These are phyloP conservation scores for Drosophila ercepeae DNA, from an alignment of 1,140 invertebrate species.

Conservation along the genomic window DNA sequence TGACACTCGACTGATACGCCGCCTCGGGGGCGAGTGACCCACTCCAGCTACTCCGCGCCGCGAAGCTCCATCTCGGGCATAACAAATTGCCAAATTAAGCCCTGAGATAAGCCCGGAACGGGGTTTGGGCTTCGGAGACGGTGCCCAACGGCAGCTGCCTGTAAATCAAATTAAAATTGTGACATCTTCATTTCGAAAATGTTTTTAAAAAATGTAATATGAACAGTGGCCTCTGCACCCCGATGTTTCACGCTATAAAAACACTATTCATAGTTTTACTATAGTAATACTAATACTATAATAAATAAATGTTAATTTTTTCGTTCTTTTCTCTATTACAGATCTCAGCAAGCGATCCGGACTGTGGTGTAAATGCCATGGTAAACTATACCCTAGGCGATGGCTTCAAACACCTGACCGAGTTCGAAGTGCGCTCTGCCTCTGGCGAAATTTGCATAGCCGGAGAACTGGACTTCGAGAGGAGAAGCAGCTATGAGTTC, in stretches of 20 bases:
- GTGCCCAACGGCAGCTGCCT: constrained; percentile 7
- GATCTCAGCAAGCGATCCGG: constrained; percentile 96
- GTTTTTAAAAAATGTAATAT: constrained; percentile 1
- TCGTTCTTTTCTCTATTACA: constrained; percentile 84
- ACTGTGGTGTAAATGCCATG: constrained; percentile 97
- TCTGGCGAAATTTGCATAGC: constrained; percentile 96
- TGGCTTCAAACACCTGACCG: constrained; percentile 86
- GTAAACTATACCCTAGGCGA: constrained; percentile 96
- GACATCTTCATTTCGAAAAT: constrained; percentile 78
- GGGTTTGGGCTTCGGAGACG: neutral
- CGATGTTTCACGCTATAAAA: neutral
- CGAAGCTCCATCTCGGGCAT: constrained; percentile 23
- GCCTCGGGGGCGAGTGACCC: constrained; percentile 14
- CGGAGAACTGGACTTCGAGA: constrained; percentile 94
- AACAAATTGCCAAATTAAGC: constrained; percentile 79
- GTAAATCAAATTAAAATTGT: constrained; percentile 82
- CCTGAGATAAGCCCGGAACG: constrained; percentile 51
- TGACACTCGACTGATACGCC: constrained; percentile 65
- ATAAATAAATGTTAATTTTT: too few relatives aligned
- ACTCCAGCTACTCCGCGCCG: neutral
- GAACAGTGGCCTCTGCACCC: neutral
- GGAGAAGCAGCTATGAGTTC: constrained; percentile 93
- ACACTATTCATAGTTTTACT: too few relatives aligned
- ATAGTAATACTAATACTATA: too few relatives aligned
- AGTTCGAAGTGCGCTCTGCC: constrained; percentile 91